Conservation (phyloP, 2,113 vertebrate genomes). For the Corythornis cristatus region DNA sequence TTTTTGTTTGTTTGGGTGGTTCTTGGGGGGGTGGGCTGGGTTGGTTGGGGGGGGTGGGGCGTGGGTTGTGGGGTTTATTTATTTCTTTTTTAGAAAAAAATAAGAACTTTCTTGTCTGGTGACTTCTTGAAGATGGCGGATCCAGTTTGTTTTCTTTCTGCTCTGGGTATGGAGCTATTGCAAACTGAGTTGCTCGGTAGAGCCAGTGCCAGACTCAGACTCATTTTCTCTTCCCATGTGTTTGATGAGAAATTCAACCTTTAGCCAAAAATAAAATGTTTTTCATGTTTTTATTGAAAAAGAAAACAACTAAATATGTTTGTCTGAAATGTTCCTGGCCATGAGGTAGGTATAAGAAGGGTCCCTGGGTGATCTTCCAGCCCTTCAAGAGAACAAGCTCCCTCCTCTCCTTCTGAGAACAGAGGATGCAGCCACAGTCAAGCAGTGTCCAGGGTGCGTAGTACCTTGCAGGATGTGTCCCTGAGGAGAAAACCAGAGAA, state of each 20-base stretch:
- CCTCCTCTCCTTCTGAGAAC: not conserved
- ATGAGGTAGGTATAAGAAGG: not conserved
- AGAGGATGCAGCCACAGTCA: no score
- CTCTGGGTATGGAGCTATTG: not conserved
- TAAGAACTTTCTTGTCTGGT: fast-evolving
- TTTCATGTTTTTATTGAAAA: not conserved
- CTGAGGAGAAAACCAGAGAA: not conserved
- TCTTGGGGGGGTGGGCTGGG: no score
- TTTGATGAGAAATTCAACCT: not conserved
- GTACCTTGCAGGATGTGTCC: not conserved
- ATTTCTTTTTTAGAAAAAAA: not conserved
- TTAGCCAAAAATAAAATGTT: not conserved
- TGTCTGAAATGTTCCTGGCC: not conserved
- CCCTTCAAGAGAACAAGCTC: not conserved
- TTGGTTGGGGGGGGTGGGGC: no score
- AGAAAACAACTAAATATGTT: not conserved
- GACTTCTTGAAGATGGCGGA: not conserved
- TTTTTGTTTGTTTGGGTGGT: no score
- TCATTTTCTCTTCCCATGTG: not conserved
- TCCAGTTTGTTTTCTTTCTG: not conserved
- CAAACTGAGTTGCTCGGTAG: no score
- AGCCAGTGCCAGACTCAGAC: not conserved
- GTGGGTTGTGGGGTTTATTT: no score
- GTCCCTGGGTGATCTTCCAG: not conserved
- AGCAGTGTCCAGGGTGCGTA: not conserved